A percentile compares a stretch with the other conserved stretches of the same genome.
phyloP scores from a whole-genome alignment of 1,140 invertebrate genomes.

The Elysia chlorotica region DNA sequence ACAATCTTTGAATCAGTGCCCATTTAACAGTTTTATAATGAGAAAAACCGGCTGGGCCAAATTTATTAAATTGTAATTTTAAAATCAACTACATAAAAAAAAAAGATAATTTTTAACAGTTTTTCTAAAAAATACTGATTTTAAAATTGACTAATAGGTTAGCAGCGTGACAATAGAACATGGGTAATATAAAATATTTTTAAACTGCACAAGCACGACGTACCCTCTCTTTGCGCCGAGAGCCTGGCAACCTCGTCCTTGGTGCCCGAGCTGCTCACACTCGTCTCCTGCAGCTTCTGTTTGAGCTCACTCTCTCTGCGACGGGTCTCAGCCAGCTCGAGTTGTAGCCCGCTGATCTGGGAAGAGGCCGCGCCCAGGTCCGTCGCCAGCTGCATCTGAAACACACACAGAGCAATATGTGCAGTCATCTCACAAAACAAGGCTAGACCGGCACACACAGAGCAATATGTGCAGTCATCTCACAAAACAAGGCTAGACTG shows the following conservation, averaged over 20 bases:
- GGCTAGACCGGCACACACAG: too few relatives aligned
- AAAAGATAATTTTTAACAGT: too few relatives aligned
- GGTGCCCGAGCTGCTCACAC: conserved; percentile 28
- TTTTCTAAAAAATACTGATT: too few relatives aligned
- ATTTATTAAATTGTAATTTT: too few relatives aligned
- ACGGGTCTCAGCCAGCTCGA: conserved; percentile 45
- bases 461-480: too few relatives aligned
- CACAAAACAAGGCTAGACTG: too few relatives aligned
- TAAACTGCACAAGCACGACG: neutral
- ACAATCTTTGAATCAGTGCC: too few relatives aligned
- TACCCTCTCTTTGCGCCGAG: conserved; percentile 46
- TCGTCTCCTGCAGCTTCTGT: conserved; percentile 40
- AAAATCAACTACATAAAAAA: too few relatives aligned
- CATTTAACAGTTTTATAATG: too few relatives aligned
- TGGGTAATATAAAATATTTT: neutral
- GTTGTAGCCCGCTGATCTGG: conserved; percentile 49
- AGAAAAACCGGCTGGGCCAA: too few relatives aligned
- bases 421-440: too few relatives aligned
- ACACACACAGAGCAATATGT: too few relatives aligned
- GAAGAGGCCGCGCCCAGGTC: conserved; percentile 47
- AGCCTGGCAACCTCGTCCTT: conserved; percentile 48
- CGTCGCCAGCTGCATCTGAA: conserved; percentile 50
- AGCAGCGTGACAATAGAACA: neutral
- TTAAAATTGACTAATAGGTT: neutral
- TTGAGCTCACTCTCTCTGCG: conserved; percentile 49